Conservation (phyloP, 2,797 vertebrate species). For the Xiphorhynchus erythropygius region DNA sequence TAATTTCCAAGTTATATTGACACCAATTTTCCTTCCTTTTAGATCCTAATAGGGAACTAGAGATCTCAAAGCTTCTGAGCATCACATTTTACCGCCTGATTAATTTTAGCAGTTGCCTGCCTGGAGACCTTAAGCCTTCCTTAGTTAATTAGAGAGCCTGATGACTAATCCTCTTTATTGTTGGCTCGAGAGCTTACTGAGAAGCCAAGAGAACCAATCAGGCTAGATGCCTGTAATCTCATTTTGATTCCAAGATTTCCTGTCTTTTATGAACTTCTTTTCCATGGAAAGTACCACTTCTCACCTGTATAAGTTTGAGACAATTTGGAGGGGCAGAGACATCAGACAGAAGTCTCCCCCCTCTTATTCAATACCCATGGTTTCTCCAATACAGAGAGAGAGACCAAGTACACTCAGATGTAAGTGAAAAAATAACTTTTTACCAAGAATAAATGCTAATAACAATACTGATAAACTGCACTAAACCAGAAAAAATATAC, state of each 20-base stretch:
- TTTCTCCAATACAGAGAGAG: not conserved
- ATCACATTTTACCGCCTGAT: not conserved
- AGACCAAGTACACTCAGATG: not conserved
- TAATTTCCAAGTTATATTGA: not conserved
- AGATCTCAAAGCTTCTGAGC: not conserved
- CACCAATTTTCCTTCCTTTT: not conserved
- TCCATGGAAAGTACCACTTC: not conserved
- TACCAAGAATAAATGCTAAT: not conserved
- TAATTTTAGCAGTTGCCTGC: not conserved
- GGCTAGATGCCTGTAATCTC: not conserved
- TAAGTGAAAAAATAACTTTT: not conserved
- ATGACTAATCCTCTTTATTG: not conserved
- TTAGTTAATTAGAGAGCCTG: not conserved
- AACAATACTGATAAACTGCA: not conserved
- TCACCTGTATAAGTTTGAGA: not conserved
- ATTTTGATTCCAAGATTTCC: not conserved
- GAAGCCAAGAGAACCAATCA: not conserved
- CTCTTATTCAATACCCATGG: not conserved
- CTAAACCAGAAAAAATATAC: not conserved
- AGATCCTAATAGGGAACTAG: not conserved
- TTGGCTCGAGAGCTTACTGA: not conserved
- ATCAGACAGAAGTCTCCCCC: not conserved
- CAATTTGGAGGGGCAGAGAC: not conserved
- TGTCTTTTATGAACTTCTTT: not conserved
- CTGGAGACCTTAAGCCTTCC: not conserved